Conservation (phyloP, 2,888 invertebrate species). For the Melipona beecheii region DNA sequence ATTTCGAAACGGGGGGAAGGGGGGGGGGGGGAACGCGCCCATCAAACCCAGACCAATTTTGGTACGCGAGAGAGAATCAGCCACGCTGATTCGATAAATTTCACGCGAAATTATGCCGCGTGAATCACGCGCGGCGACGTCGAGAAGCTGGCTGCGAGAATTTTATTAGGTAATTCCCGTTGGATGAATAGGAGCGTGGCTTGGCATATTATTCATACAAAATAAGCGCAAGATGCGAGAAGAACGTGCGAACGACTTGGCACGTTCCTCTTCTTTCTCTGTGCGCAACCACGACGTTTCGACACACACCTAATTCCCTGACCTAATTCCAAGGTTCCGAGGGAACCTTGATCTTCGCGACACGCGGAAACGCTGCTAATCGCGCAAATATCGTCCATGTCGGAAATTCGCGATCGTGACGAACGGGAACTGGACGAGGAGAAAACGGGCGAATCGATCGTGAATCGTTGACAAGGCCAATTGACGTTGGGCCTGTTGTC, state of each 20-base stretch:
- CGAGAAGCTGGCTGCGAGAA: background rate
- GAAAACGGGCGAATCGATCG: background rate
- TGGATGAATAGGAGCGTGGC: background rate
- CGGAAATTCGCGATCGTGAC: too few relatives aligned
- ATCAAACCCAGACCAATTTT: background rate
- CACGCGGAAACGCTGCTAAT: background rate
- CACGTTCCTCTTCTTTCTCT: conserved; percentile 1
- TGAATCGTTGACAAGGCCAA: conserved; percentile 3
- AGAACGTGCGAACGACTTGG: conserved; percentile 6
- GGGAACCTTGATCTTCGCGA: conserved; percentile 23
- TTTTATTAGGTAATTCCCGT: conserved; percentile 1
- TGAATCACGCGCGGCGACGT: background rate
- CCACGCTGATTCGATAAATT: background rate
- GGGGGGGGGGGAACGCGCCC: background rate
- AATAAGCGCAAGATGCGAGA: background rate
- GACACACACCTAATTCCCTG: conserved; percentile 7
- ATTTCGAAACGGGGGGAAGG: too few relatives aligned
- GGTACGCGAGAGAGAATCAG: background rate
- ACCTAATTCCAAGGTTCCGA: conserved; percentile 19
- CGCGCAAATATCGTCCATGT: background rate
- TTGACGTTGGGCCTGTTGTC: conserved; percentile 14
- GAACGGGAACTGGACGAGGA: background rate
- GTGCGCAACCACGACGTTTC: background rate
- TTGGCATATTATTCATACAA: conserved; percentile 2
- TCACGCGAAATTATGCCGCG: background rate